Percentiles rank a stretch among this genome's conserved stretches.
Evolutionary conservation across 2,113 vertebrate genomes (phyloP).

Genomic region (Cephalopterus ornatus): DNA sequence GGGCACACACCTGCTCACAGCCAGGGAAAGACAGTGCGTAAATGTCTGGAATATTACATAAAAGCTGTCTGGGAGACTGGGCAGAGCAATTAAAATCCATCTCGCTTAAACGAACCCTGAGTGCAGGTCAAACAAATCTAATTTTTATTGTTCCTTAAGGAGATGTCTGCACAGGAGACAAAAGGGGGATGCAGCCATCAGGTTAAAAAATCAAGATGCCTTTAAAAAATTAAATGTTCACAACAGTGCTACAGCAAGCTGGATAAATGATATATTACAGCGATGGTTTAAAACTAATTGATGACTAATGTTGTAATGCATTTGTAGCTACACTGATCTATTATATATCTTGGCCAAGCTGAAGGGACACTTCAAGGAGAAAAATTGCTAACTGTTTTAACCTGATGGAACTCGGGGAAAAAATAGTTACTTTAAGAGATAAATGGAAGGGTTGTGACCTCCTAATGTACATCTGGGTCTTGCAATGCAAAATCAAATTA

Average conservation of each 20-base stretch:
- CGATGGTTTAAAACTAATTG: slow-evolving; percentile 79
- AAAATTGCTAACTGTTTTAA: slow-evolving; percentile 82
- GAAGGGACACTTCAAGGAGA: slow-evolving; percentile 79
- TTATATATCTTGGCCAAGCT: slow-evolving; percentile 73
- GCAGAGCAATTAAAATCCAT: slow-evolving; percentile 81
- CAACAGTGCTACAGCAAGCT: slow-evolving; percentile 71
- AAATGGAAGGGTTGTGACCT: slow-evolving; percentile 70
- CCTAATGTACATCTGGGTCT: slow-evolving; percentile 75
- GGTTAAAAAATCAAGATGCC: slow-evolving; percentile 73
- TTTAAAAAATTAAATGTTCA: slow-evolving; percentile 80
- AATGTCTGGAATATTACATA: slow-evolving; percentile 80
- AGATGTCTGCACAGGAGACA: slow-evolving; percentile 72
- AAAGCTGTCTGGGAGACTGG: slow-evolving; percentile 76
- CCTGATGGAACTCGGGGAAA: slow-evolving; percentile 73
- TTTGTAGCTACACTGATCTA: slow-evolving; percentile 79
- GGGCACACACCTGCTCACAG: slow-evolving; percentile 66
- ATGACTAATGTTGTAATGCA: slow-evolving; percentile 82
- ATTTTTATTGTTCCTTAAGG: slow-evolving; percentile 83
- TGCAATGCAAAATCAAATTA: slow-evolving; percentile 78
- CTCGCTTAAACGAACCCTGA: slow-evolving; percentile 73
- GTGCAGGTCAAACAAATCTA: slow-evolving; percentile 79
- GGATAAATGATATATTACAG: slow-evolving; percentile 79
- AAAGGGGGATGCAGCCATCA: slow-evolving; percentile 68
- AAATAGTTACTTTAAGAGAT: slow-evolving; percentile 77
- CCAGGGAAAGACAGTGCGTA: slow-evolving; percentile 68